Base-by-base conservation (phyloP, 1,140 invertebrate species). In the Drosophila lacteicornis region DNA sequence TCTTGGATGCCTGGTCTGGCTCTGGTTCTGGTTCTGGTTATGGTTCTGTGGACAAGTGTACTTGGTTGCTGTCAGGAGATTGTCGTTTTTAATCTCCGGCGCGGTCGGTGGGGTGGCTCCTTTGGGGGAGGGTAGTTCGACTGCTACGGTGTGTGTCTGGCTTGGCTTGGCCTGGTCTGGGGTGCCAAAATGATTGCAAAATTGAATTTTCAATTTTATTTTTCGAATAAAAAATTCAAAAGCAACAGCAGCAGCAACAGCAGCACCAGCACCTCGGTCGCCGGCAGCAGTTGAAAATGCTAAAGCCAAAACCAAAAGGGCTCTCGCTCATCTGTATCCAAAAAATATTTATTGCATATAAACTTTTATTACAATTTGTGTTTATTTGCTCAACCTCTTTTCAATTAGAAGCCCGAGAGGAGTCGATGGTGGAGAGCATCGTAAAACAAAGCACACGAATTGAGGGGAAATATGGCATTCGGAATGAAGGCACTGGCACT, bases 151-250 rank as follows among this genome's bases (percentile, higher is more conserved):
- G 27, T 55, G 68, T 51, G 12, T 60, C 45, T 66, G 53, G 42
- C 4, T 3, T 27, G 49, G 9, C 1, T 8, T 51, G 25, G 17
- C 57, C 33, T 66, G 55, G 69, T 76, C 65, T 81, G 66, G 75
- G 83, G 83, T 87, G 83, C 83, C 83, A 87, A 87, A 87, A 87
- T 87, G 83, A 87, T 87, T 87, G 83, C 83, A 71, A 87, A 87
- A 87, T 87, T 87, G 83, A 87, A 87, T 87, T 87, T 87, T 87
- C 83, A 87, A 87, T 87, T 87, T 87, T 87, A 87, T 80, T 83
- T 87, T 86, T 80, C 83, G 46, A 87, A 87, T 87, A 75, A 87
- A 87, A 87, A 87, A 87, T 87, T 87, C 83, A 87, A 87, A 88
- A 87, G 83, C 79, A 70, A 51, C 25, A 68, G 65, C 50, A 27